A percentile compares a stretch with the other conserved stretches of the same genome.
These are phyloP conservation scores for Drosophila merina DNA, from an alignment of 2,888 invertebrate genomes.

Conservation along the genomic window DNA sequence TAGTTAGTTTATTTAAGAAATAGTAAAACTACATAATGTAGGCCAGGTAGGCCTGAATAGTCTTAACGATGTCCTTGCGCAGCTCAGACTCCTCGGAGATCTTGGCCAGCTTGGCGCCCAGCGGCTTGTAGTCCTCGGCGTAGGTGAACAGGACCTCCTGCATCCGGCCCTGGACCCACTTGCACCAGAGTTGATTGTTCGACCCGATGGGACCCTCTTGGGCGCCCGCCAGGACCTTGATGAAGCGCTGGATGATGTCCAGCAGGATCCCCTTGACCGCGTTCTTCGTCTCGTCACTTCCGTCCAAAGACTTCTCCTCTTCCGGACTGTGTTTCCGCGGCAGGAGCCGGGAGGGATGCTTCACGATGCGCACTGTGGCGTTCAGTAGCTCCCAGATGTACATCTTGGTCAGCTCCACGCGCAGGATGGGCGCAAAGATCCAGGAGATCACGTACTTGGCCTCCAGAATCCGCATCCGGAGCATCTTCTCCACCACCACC, in stretches of 20 bases:
- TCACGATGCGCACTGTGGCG: slow-evolving; percentile 20
- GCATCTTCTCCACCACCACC: slow-evolving; percentile 45
- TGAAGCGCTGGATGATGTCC: slow-evolving; percentile 24
- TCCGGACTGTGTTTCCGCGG: not conserved
- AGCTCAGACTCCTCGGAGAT: slow-evolving; percentile 27
- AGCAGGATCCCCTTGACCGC: slow-evolving; percentile 35
- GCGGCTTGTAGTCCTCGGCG: slow-evolving; percentile 23
- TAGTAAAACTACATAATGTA: slow-evolving; percentile 11
- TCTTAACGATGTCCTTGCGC: slow-evolving; percentile 2
- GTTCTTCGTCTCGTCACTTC: not conserved
- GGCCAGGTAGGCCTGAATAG: slow-evolving; percentile 34
- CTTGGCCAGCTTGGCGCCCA: slow-evolving; percentile 24
- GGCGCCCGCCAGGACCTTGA: slow-evolving; percentile 1
- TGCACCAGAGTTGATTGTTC: slow-evolving; percentile 47
- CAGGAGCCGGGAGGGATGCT: not conserved
- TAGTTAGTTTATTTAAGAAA: no score
- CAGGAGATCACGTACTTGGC: slow-evolving; percentile 35
- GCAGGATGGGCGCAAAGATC: slow-evolving; percentile 38
- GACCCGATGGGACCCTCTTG: not conserved
- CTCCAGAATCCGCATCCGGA: slow-evolving; percentile 34
- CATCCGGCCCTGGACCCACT: slow-evolving; percentile 55
- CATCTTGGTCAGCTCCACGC: slow-evolving; percentile 48
- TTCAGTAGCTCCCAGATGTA: slow-evolving; percentile 59
- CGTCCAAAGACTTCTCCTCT: not conserved
- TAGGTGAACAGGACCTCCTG: slow-evolving; percentile 45